Percentiles rank a stretch among this genome's conserved stretches.
Conservation (phyloP, 2,888 invertebrate genomes). For the Phortica magna region DNA sequence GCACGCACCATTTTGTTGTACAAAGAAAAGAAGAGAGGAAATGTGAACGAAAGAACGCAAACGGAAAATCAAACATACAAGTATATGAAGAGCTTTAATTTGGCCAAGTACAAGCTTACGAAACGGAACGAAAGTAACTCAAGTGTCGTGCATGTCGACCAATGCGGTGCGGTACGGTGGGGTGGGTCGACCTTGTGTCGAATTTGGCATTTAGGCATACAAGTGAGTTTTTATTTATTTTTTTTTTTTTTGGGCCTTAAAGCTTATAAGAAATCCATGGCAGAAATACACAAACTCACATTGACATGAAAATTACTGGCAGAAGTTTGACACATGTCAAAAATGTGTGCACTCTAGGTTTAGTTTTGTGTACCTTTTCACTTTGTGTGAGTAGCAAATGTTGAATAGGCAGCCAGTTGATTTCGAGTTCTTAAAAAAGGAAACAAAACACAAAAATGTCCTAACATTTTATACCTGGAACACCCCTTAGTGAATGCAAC, state of each 20-base stretch:
- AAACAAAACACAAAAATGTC: not conserved
- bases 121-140: not conserved
- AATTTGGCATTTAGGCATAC: too few species aligned
- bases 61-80: not conserved
- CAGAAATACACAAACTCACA: not conserved
- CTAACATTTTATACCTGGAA: not conserved
- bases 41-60: too few species aligned
- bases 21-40: too few species aligned
- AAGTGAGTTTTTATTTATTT: too few species aligned
- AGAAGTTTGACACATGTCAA: slow-evolving; percentile 45
- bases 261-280: not conserved
- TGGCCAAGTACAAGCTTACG: not conserved
- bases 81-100: not conserved
- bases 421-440: too few species aligned
- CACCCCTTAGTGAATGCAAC: not conserved
- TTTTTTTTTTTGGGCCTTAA: not conserved
- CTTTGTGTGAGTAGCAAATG: not conserved
- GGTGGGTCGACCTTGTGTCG: not conserved
- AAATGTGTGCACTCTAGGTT: slow-evolving; percentile 15
- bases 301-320: slow-evolving; percentile 36
- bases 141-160: not conserved
- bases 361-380: not conserved
- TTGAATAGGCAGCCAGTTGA: too few species aligned
- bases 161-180: not conserved
- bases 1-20: slow-evolving; percentile 16